Base-by-base conservation (phyloP, 2,797 vertebrate species). In the Thaleichthys pacificus region DNA sequence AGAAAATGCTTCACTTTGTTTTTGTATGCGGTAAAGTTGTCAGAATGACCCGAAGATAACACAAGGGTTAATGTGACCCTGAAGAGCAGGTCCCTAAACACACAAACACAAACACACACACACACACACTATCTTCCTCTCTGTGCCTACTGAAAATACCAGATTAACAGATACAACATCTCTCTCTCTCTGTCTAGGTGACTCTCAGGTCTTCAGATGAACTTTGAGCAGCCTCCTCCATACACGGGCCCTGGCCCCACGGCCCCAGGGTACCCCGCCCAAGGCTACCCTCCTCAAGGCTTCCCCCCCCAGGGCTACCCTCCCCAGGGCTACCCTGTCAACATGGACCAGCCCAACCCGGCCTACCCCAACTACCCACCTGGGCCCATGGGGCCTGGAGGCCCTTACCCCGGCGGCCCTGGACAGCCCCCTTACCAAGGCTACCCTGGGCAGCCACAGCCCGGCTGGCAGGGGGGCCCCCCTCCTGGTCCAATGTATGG, bases 201-300 rank as follows among this genome's bases (percentile, higher is more conserved):
- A 87, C 73, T 66, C 21, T 76, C 70, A 7, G 80, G 66, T 82
- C 74, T 72, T 79, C 71, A 79, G 88, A 97, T 96, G 96, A 97
- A 93, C 87, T 95, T 92, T 82, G 96, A 95, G 82, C 95, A 96
- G 73, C 97, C 97, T 54, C 96, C 97, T 35, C 97, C 97, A 0
- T 97, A 98, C 88, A 82, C 95, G 0, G 95, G 94, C 79, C 92
- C 89, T 0, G 93, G 92, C 38, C 93, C 95, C 0, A 83, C 85
- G 0, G 95, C 95, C 80, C 95, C 95, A 15, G 86, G 87, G 66
- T 97, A 96, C 82, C 95, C 95, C 2, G 91, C 88, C 12, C 90
- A 95, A 61, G 89, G 84, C 35, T 94, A 93, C 56, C 95, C 95
- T 11, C 82, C 80, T 2, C 89, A 90, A 30, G 90, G 86, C 14